Conservation (phyloP, 2,888 invertebrate genomes). For the Ennomos erosarius region DNA sequence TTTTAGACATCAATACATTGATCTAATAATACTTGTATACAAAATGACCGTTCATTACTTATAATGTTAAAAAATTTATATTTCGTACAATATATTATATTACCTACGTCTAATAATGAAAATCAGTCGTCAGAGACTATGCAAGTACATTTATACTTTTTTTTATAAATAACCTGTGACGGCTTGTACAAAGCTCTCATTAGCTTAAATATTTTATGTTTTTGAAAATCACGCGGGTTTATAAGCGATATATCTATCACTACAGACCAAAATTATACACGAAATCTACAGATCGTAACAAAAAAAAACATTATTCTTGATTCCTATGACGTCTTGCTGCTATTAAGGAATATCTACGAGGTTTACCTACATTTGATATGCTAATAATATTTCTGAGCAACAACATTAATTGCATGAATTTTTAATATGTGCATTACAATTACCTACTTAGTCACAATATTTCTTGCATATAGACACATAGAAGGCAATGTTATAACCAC, state of each 20-base stretch:
- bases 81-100: constrained; percentile 56
- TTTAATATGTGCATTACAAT: constrained; percentile 16
- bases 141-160: constrained; percentile 47
- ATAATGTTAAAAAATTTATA: constrained; percentile 32
- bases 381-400: constrained; percentile 39
- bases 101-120: constrained; percentile 70
- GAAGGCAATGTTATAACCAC: constrained; percentile 2
- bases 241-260: constrained; percentile 3
- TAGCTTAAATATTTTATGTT: constrained; percentile 33
- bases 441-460: constrained; percentile 6
- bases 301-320: not conserved
- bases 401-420: constrained; percentile 25
- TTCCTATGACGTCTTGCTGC: not conserved
- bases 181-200: constrained; percentile 65
- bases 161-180: constrained; percentile 56
- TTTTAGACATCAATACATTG: constrained; percentile 60
- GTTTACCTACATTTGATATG: constrained; percentile 6
- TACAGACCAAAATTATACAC: constrained; percentile 1
- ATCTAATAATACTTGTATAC: constrained; percentile 67
- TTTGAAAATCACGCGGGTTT: constrained; percentile 9
- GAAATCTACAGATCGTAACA: not conserved
- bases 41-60: constrained; percentile 39
- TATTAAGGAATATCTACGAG: constrained; percentile 6
- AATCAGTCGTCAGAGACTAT: constrained; percentile 80
- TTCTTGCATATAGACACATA: constrained; percentile 14